phyloP scores from a whole-genome alignment of 2,797 vertebrate genomes.

The Lemur catta region DNA sequence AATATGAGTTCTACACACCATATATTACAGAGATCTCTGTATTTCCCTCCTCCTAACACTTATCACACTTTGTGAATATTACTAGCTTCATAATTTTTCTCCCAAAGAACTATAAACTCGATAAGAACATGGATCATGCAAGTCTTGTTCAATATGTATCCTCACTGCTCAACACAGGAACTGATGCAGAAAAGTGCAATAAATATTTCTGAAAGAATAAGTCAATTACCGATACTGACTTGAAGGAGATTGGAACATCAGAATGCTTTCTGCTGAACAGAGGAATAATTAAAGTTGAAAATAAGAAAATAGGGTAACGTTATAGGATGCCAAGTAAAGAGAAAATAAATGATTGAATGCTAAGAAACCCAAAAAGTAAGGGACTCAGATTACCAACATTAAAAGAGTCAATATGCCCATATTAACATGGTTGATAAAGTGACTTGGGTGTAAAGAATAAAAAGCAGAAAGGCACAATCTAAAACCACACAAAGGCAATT shows the following conservation, averaged over 20 bases:
- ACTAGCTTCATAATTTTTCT: not conserved
- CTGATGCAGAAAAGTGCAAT: not conserved
- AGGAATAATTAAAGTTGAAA: constrained; percentile 23
- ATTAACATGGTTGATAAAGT: not conserved
- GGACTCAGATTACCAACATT: not conserved
- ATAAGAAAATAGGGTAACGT: not conserved
- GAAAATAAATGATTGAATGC: not conserved
- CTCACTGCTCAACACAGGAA: not conserved
- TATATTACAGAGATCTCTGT: not conserved
- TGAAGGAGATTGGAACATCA: not conserved
- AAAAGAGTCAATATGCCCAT: not conserved
- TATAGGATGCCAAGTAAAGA: not conserved
- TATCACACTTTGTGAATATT: not conserved
- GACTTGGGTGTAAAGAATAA: not conserved
- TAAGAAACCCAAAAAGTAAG: not conserved
- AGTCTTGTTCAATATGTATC: not conserved
- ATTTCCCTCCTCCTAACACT: not conserved
- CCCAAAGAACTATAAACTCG: not conserved
- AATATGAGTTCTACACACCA: not conserved
- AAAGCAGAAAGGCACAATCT: not conserved
- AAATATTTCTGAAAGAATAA: constrained; percentile 55
- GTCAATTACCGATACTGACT: constrained; percentile 34
- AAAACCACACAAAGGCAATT: not conserved
- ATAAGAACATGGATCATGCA: not conserved
- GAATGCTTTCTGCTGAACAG: not conserved